Percentiles rank a stretch among this genome's conserved stretches.
These are phyloP conservation scores for Otis tarda DNA, from an alignment of 2,113 vertebrate species.

Conservation along the genomic window DNA sequence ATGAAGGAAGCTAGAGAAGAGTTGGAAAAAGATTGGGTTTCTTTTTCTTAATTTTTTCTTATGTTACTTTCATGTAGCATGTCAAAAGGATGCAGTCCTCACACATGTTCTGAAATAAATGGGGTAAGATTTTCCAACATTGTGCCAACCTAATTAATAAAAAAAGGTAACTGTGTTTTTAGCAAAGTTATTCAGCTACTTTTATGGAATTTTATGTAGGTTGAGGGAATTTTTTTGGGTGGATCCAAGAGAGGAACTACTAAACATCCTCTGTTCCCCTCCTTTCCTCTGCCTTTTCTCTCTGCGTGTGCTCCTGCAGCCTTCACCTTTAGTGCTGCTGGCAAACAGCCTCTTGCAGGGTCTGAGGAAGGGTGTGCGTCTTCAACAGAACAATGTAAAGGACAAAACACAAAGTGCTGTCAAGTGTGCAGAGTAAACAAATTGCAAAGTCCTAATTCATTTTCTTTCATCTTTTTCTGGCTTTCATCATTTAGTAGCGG, in stretches of 20 bases:
- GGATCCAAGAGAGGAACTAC: background rate
- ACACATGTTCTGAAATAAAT: background rate
- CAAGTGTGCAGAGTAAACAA: constrained; percentile 44
- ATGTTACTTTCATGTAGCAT: background rate
- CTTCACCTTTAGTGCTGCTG: constrained; percentile 58
- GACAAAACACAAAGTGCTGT: constrained; percentile 44
- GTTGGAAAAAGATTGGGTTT: background rate
- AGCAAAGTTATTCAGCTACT: background rate
- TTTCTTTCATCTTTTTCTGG: constrained; percentile 55
- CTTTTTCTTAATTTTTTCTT: background rate
- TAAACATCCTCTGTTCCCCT: constrained; percentile 22
- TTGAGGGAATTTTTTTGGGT: background rate
- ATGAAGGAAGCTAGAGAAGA: background rate
- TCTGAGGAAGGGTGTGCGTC: constrained; percentile 64
- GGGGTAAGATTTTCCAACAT: background rate
- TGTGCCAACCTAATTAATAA: background rate
- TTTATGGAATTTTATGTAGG: background rate
- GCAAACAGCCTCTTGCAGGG: constrained; percentile 33
- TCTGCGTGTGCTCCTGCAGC: background rate
- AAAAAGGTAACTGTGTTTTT: background rate
- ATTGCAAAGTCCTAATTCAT: constrained; percentile 24
- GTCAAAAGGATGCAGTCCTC: background rate
- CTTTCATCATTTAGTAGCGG: constrained; percentile 1
- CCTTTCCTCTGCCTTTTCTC: constrained; percentile 36
- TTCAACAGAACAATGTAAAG: constrained; percentile 49